Evolutionary conservation across 1,140 invertebrate species (phyloP), one percentile per base, ranked within the genome.

Genomic region (Drosophila navojoa): DNA sequence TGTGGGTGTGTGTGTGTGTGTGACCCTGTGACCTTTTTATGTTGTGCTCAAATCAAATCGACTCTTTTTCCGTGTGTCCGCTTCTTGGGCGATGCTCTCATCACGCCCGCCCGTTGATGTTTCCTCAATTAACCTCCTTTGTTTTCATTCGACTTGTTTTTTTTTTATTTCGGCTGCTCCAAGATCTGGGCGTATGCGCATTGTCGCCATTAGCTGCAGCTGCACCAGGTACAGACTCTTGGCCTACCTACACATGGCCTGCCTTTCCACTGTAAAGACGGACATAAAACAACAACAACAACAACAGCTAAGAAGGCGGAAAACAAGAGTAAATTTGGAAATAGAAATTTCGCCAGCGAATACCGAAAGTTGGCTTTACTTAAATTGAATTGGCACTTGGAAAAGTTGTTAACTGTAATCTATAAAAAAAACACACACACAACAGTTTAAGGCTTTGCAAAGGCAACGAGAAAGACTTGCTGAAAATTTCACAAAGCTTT

Each of bases 111-210:
- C 61, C 53, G 64, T 70, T 73, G 77, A 89, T 89, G 84, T 89
- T 89, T 80, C 84, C 80, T 89, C 84, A 89, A 89, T 89, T 89
- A 89, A 89, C 84, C 84, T 80, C 79, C 82, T 86, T 66, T 64
- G 71, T 60, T 60, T 45, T 45, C 9, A 32, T 25, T 44, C 19
- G 19, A 22, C 19, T 22, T 22, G 19, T 22, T 22, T 22, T 22
- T 22, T 25, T 47, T 44, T 45, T 58, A 52, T 49, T 66, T 66
- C n/a, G 15, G 6, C 50, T 35, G 35, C n/a, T 64, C 47, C 19
- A 40, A 49, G 16, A 25, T 63, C 73, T 64, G 75, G 81, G 81
- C 81, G 81, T 86, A 86, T 86, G 81, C 81, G 81, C 80, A 76
- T 78, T 86, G 77, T 85, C 81, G 77, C 81, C 77, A 73, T 85